A percentile compares a stretch with the other conserved stretches of the same genome.
phyloP scores from a whole-genome alignment of 2,113 vertebrate species.

The Mobula hypostoma region DNA sequence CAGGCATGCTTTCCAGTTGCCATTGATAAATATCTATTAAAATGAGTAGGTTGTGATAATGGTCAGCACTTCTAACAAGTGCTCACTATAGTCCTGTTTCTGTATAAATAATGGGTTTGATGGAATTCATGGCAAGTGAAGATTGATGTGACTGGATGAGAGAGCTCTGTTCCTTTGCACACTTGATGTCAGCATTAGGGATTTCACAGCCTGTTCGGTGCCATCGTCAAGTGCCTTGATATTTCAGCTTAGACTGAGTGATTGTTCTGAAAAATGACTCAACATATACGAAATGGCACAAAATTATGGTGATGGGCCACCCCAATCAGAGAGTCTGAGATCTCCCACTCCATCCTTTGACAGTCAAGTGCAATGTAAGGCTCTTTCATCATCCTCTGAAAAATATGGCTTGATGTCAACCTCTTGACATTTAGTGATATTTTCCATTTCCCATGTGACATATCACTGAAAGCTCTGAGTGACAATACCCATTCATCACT shows the following conservation, averaged over 20 bases:
- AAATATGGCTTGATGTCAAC: background rate
- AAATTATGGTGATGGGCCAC: background rate
- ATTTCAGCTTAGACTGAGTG: background rate
- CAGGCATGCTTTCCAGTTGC: background rate
- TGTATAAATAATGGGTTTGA: background rate
- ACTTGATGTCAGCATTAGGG: background rate
- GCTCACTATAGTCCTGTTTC: too few species aligned
- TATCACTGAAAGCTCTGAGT: background rate
- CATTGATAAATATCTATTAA: too few species aligned
- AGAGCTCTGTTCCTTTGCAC: background rate
- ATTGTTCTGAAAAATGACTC: background rate
- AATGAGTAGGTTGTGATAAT: background rate
- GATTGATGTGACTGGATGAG: background rate
- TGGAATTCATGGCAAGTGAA: constrained; percentile 5
- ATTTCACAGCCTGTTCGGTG: background rate
- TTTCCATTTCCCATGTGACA: background rate
- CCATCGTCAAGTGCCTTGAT: background rate
- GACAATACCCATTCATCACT: background rate
- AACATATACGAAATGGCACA: background rate
- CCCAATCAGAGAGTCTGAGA: background rate
- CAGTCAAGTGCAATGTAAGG: background rate
- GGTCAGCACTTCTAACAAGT: background rate
- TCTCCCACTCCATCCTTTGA: background rate
- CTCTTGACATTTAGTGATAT: background rate
- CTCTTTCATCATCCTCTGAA: background rate